Evolutionary conservation across 2,113 vertebrate species (phyloP), one percentile per base, ranked within the genome.

Genomic region (Caranx ignobilis): DNA sequence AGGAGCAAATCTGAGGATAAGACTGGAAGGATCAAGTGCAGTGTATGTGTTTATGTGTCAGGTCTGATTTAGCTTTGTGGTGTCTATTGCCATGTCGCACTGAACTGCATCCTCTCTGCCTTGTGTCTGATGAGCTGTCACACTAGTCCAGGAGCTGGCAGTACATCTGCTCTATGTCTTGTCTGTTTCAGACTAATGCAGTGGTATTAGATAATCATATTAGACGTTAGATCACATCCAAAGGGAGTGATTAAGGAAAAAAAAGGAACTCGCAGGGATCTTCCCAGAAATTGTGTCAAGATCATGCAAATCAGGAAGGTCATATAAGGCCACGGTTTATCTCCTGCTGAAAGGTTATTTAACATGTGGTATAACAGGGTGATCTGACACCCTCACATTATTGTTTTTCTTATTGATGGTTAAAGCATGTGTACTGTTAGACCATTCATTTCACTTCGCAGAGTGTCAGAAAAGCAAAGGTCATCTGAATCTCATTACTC

Each of bases 1-100:
- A 87, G 82, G 83, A 89, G 52, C 78, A 89, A 83, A 86, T 91
- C 86, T 91, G 63, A 84, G 77, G 91, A 89, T 89, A 91, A 88
- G 88, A 78, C 85, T 72, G 54, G 61, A 77, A 70, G 89, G 91
- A 92, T 93, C 87, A 91, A 79, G 71, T 61, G 18, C 69, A 61
- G 77, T 65, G 74, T 68, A 63, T 89, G 81, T 88, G 69, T 83
- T 76, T 72, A 66, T 81, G 79, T 82, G 86, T 88, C 84, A 85
- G 5, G 61, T 85, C 74, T 88, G 66, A 79, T 88, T 91, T 87
- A 85, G 79, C 77, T 76, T 60, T 66, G 55, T 18, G 57, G 71
- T 18, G 71, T 81, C 74, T 60, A 65, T 75, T 68, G 71, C 62
- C 61, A 16, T 45, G 45, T 60, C 47, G 34, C 43, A 63, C 57